A percentile compares a stretch with the other conserved stretches of the same genome.
phyloP scores from a whole-genome alignment of 2,113 vertebrate species.

The Herpetotheres cachinnans region DNA sequence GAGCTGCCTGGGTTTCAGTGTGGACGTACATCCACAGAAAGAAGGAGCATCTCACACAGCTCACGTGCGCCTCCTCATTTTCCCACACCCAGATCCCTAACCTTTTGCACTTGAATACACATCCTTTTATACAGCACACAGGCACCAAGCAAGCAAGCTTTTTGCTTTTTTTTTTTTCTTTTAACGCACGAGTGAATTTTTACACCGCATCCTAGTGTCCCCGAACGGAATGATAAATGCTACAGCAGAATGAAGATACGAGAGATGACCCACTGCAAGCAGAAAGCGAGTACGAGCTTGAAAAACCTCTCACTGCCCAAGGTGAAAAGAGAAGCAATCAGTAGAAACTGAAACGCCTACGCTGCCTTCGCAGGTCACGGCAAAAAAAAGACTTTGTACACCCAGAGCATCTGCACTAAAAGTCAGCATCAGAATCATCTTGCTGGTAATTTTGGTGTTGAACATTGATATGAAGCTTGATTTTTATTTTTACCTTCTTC shows the following conservation, averaged over 20 bases:
- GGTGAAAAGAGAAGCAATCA: neutral
- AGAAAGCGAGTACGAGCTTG: neutral
- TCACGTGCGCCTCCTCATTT: neutral
- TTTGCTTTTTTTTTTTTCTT: neutral
- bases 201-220: neutral
- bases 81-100: neutral
- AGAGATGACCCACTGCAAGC: neutral
- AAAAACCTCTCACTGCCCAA: neutral
- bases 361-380: neutral
- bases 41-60: neutral
- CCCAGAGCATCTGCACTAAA: neutral
- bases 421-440: neutral
- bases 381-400: neutral
- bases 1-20: neutral
- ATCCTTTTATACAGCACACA: neutral
- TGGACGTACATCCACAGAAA: neutral
- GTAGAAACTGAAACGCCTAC: neutral
- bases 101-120: neutral
- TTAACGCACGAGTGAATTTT: neutral
- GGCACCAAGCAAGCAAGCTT: neutral
- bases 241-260: neutral
- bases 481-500: neutral
- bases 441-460: neutral
- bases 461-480: neutral
- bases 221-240: neutral